Conservation (phyloP, 2,888 invertebrate species). For the Drosophila stalkeri region DNA sequence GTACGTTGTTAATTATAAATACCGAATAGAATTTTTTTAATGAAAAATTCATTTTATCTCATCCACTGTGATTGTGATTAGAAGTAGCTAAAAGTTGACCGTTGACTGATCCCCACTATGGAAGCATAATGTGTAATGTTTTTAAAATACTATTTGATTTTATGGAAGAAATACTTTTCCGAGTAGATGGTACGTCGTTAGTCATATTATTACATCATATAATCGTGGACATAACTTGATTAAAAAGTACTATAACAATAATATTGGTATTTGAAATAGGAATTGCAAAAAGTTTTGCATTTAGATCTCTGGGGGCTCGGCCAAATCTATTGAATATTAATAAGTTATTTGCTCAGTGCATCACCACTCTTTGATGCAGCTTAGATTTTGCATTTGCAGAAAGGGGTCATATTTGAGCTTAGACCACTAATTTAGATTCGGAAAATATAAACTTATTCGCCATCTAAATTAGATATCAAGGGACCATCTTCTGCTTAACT, state of each 20-base stretch:
- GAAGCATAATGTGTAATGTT: background rate
- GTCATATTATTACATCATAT: background rate
- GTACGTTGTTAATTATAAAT: slow-evolving; percentile 70
- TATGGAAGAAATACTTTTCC: background rate
- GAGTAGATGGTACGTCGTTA: background rate
- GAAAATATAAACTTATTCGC: background rate
- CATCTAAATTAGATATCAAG: too few species aligned
- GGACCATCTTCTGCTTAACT: background rate
- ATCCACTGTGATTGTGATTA: slow-evolving; percentile 49
- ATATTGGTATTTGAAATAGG: background rate
- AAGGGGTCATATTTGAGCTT: background rate
- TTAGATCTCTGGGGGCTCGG: background rate
- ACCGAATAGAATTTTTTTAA: slow-evolving; percentile 49
- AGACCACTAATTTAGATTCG: background rate
- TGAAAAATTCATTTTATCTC: slow-evolving; percentile 56
- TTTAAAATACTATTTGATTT: background rate
- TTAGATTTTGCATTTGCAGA: background rate
- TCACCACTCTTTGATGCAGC: too few species aligned
- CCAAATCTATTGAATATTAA: background rate
- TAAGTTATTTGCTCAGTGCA: background rate
- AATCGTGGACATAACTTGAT: too few species aligned
- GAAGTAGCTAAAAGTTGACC: slow-evolving; percentile 35
- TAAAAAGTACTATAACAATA: too few species aligned
- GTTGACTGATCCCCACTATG: slow-evolving; percentile 2
- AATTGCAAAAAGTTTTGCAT: background rate